Percentiles rank a stretch among this genome's conserved stretches.
These are phyloP conservation scores for Astatoreochromis straeleni DNA, from an alignment of 2,113 vertebrate genomes.

Conservation along the genomic window DNA sequence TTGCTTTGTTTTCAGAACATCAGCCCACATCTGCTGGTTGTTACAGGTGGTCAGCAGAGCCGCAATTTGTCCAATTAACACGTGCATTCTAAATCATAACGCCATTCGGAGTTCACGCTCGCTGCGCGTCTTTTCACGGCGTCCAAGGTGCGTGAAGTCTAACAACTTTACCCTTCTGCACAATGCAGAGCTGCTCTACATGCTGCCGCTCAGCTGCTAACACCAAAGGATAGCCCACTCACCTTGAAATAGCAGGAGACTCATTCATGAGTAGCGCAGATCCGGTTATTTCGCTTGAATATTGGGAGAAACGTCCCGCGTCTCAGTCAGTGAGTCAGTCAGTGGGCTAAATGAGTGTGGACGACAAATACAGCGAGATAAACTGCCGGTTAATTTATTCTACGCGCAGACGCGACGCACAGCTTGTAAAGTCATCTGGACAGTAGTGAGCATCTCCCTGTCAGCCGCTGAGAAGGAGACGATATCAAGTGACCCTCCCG, in stretches of 20 bases:
- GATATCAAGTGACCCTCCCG: conserved; percentile 34
- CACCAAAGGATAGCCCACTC: conserved; percentile 20
- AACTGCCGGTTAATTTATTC: conserved; percentile 1
- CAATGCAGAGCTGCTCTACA: neutral
- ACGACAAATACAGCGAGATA: neutral
- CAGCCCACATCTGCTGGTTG: neutral
- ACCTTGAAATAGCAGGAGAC: conserved; percentile 51
- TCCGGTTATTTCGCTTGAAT: neutral
- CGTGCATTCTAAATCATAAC: neutral
- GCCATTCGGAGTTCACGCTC: neutral
- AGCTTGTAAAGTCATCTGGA: conserved; percentile 30
- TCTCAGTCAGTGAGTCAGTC: neutral
- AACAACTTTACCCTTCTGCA: conserved; percentile 30
- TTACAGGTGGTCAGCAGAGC: conserved; percentile 13
- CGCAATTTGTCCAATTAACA: neutral
- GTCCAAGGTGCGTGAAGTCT: conserved; percentile 19
- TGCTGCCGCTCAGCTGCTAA: neutral
- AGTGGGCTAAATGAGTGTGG: neutral
- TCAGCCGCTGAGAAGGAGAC: conserved; percentile 12
- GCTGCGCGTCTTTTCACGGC: neutral
- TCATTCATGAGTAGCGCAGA: conserved; percentile 27
- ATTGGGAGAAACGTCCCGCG: neutral
- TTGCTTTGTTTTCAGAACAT: neutral
- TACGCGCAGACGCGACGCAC: neutral
- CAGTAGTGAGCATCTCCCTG: conserved; percentile 33